These are phyloP conservation scores for Actinia tenebrosa DNA, from an alignment of 64 coral and sea anemone genomes.

Conservation along the genomic window DNA sequence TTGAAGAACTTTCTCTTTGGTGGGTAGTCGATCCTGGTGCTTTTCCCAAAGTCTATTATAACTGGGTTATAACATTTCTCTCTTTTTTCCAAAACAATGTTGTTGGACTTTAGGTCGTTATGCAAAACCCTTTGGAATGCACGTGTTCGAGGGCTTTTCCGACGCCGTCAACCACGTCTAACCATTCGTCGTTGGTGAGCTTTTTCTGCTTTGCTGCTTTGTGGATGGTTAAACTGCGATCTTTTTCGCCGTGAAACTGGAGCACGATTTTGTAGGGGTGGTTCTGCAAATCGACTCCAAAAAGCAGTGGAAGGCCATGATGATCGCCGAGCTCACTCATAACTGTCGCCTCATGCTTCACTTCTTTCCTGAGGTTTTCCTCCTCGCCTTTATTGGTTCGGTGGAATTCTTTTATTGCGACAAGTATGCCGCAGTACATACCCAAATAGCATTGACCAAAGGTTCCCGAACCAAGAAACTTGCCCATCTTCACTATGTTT, in stretches of 20 bases:
- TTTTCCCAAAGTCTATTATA: slow-evolving; percentile 46
- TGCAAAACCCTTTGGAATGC: slow-evolving; percentile 16
- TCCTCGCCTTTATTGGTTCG: too few relatives aligned
- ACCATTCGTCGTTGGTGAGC: slow-evolving; percentile 19
- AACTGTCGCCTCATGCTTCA: slow-evolving; percentile 3
- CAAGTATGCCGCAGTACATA: neutral
- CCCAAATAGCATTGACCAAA: slow-evolving; percentile 11
- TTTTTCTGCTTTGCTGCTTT: slow-evolving; percentile 25
- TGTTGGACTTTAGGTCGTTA: slow-evolving; percentile 3
- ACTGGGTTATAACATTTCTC: neutral
- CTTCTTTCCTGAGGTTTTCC: neutral
- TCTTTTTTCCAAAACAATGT: neutral
- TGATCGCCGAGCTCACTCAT: slow-evolving; percentile 9
- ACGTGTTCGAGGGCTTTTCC: slow-evolving; percentile 18
- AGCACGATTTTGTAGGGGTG: neutral
- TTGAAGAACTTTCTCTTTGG: neutral
- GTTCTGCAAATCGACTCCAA: neutral
- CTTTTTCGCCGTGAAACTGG: slow-evolving; percentile 6
- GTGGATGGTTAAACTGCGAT: slow-evolving; percentile 5
- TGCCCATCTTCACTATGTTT: neutral
- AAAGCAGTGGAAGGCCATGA: slow-evolving; percentile 9
- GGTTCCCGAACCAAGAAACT: slow-evolving; percentile 7
- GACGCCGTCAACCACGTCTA: slow-evolving; percentile 4
- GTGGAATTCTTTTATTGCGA: slow-evolving; percentile 20
- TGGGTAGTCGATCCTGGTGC: slow-evolving; percentile 1